A percentile compares a stretch with the other conserved stretches of the same genome.
phyloP scores from a whole-genome alignment of 2,797 vertebrate genomes.

The Anomalospiza imberbis region DNA sequence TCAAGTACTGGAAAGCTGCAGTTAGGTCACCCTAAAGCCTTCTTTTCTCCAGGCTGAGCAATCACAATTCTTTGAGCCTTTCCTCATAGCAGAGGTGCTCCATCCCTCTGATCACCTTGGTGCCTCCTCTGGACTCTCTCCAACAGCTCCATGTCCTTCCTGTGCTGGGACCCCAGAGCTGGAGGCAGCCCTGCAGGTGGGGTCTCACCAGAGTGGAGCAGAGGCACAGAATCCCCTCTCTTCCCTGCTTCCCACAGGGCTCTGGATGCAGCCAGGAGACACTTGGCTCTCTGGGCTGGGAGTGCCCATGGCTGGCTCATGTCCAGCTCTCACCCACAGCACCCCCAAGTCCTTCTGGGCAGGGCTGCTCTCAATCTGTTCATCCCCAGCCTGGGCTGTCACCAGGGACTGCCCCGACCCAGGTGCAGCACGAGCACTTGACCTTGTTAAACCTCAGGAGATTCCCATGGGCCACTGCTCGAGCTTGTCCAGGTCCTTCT shows the following conservation, averaged over 20 bases:
- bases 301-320: background rate
- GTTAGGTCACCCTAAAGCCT: background rate
- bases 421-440: background rate
- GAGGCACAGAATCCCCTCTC: background rate
- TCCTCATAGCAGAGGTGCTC: rapidly evolving
- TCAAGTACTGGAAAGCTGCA: background rate
- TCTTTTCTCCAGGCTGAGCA: background rate
- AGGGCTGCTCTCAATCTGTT: background rate
- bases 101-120: background rate
- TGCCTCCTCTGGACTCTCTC: background rate
- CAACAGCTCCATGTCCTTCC: background rate
- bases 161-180: background rate
- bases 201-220: background rate
- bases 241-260: background rate
- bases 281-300: background rate
- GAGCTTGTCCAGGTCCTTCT: background rate
- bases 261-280: background rate
- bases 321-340: background rate
- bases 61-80: background rate
- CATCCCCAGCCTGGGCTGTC: background rate
- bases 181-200: background rate
- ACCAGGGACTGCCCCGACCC: background rate
- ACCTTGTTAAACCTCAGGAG: background rate
- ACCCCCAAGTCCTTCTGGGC: background rate
- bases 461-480: rapidly evolving